A percentile compares a stretch with the other conserved stretches of the same genome.
Conservation (phyloP, 2,113 vertebrate species). For the Pseudopipra pipra region DNA sequence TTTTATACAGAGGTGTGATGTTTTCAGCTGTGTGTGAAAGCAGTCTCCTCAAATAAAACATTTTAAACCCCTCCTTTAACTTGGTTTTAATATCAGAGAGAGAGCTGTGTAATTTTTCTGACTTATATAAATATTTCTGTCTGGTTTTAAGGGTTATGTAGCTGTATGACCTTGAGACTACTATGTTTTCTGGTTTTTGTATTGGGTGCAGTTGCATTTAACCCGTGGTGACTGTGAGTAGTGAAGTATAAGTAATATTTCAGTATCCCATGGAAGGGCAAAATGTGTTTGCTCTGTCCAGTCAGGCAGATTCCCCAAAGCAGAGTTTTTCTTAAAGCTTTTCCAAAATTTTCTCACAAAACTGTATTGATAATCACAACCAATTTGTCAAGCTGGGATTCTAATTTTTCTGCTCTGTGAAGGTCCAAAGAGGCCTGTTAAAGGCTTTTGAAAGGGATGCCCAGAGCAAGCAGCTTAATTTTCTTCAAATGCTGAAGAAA, state of each 20-base stretch:
- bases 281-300: neutral
- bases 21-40: neutral
- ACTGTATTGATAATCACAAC: neutral
- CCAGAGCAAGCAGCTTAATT: neutral
- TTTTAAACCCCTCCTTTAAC: neutral
- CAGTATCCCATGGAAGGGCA: neutral
- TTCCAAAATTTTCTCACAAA: neutral
- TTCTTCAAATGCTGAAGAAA: neutral
- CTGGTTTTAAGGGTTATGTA: neutral
- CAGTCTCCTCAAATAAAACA: neutral
- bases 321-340: neutral
- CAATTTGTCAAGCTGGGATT: neutral
- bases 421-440: neutral
- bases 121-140: neutral
- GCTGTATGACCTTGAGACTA: neutral
- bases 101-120: neutral
- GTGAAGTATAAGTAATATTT: neutral
- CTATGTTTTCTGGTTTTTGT: neutral
- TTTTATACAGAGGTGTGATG: neutral
- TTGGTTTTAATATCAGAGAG: conserved; percentile 5
- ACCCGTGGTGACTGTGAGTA: neutral
- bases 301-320: neutral
- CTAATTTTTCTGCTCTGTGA: neutral
- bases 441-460: neutral
- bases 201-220: neutral